Conservation (phyloP, 1,140 invertebrate genomes). For the Telenomus remus region DNA sequence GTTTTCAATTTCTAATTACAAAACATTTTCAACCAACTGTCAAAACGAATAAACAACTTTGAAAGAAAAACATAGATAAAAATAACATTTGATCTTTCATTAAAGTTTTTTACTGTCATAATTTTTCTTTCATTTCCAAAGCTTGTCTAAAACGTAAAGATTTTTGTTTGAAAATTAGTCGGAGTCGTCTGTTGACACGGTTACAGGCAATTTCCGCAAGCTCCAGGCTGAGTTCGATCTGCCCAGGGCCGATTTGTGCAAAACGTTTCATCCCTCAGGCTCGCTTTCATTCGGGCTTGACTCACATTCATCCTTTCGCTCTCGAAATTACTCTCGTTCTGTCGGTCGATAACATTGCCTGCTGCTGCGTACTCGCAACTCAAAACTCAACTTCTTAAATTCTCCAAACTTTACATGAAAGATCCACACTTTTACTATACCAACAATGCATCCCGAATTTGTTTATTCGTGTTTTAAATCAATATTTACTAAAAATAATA, state of each 20-base stretch:
- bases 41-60: too few species aligned
- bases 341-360: constrained; percentile 46
- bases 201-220: constrained; percentile 45
- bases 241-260: background rate
- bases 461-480: too few species aligned
- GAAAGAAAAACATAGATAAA: too few species aligned
- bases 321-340: constrained; percentile 53
- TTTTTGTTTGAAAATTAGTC: constrained; percentile 15
- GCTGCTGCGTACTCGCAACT: constrained; percentile 35
- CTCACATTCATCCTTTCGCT: constrained; percentile 55
- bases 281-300: constrained; percentile 52
- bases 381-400: background rate
- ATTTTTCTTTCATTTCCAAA: constrained; percentile 1
- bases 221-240: constrained; percentile 13
- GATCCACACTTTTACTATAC: too few species aligned
- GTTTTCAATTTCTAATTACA: too few species aligned
- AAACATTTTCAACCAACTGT: too few species aligned
- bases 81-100: too few species aligned
- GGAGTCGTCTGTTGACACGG: constrained; percentile 28
- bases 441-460: too few species aligned
- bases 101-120: background rate
- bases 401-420: too few species aligned
- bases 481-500: too few species aligned
- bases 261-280: constrained; percentile 37
- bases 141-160: background rate